Evolutionary conservation across 2,797 vertebrate species (phyloP).

Genomic region (Salarias fasciatus): DNA sequence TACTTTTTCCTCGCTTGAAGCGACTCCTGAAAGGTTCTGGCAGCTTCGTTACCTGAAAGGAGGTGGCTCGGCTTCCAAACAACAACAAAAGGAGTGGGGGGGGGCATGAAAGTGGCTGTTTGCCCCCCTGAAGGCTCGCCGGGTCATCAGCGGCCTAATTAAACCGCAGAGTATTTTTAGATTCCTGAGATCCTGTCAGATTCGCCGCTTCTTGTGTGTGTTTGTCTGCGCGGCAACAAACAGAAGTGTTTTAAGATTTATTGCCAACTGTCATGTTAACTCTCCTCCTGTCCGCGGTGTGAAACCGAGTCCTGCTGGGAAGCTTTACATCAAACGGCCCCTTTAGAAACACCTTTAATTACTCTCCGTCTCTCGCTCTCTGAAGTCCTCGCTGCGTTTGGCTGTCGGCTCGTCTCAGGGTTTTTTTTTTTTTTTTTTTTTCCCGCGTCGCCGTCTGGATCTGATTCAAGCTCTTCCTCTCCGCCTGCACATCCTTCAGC

Average conservation of each 20-base stretch:
- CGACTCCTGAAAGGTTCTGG: constrained; percentile 30
- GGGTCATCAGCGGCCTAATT: constrained; percentile 77
- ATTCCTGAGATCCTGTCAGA: constrained; percentile 65
- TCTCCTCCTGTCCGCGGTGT: constrained; percentile 49
- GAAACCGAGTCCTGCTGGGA: constrained; percentile 69
- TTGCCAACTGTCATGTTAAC: constrained; percentile 76
- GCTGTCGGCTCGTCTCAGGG: constrained; percentile 45
- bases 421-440: constrained; percentile 2
- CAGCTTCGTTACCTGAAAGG: constrained; percentile 48
- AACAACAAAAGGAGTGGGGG: constrained; percentile 50
- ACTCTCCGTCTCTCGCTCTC: constrained; percentile 49
- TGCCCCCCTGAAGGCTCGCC: constrained; percentile 51
- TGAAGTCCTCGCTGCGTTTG: constrained; percentile 45
- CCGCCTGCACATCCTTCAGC: too few species aligned
- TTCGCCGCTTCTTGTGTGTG: constrained; percentile 61
- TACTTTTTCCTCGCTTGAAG: constrained; percentile 14
- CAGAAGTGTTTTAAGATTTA: constrained; percentile 75
- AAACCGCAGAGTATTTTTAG: constrained; percentile 74
- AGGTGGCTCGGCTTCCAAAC: constrained; percentile 53
- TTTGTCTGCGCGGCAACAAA: constrained; percentile 71
- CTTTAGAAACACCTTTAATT: constrained; percentile 78
- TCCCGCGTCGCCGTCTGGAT: constrained; percentile 28
- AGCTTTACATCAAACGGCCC: constrained; percentile 70
- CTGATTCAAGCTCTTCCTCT: constrained; percentile 52
- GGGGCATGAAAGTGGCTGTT: constrained; percentile 63